Base-by-base conservation (phyloP, 2,888 invertebrate species). In the Drosophila putrida region DNA sequence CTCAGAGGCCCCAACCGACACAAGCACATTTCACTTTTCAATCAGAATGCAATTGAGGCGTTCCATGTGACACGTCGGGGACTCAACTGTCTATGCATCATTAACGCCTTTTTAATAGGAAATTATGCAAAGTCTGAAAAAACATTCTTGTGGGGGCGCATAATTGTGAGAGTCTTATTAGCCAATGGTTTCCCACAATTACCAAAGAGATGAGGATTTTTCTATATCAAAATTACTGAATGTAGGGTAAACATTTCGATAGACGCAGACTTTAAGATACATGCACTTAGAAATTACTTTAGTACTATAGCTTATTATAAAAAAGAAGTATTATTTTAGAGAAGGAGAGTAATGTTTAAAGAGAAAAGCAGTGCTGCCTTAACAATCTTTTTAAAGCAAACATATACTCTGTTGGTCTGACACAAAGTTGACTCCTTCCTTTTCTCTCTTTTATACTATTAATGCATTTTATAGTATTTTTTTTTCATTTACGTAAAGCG, bases 21-120 rank as follows among this genome's bases (percentile, higher is more conserved):
- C 68, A 46, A 51, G 35, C 75, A 67, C 84, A 85, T 78, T 82
- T 66, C 80, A 75, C 77, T 79, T 85, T 88, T 90, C 90, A 89
- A 82, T 90, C 90, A 90, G 85, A 51, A 64, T 63, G 75, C 73
- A 85, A 90, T 78, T 88, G 85, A 90, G 71, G 90, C 90, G 80
- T 88, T 73, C 72, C 80, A 60, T 67, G 67, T 71, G 79, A 82
- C 90, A 90, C 89, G 90, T 73, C 73, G 57, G 63, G 44, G 71
- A 66, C 61, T 57, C 55, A 25, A 13, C 38, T 64, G 59, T 58
- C 57, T 64, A 75, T 38, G 78, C 80, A 69, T 85, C 80, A 85
- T 85, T 83, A 82, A 71, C 80, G 76, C 71, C 71, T 71, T 64
- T 68, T 68, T 75, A 78, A 75, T 78, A 58, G 65, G 70, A 58